These are phyloP conservation scores for Coenobita brevimanus DNA, from an alignment of 1,140 invertebrate genomes.

Conservation along the genomic window DNA sequence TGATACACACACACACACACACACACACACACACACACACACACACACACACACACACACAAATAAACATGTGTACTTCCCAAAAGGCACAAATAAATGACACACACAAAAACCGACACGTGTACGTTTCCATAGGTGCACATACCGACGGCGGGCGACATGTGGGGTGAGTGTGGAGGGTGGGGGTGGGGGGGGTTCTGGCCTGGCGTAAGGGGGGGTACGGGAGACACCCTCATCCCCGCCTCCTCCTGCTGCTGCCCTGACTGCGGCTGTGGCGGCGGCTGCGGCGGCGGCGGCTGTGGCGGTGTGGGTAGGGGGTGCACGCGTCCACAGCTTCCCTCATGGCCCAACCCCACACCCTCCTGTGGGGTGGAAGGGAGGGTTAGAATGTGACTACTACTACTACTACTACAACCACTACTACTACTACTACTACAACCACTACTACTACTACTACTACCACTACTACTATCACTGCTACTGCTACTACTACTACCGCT, in stretches of 20 bases:
- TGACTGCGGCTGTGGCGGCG: slow-evolving; percentile 14
- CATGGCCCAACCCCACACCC: slow-evolving; percentile 68
- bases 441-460: too few species aligned
- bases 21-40: neutral
- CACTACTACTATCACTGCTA: too few species aligned
- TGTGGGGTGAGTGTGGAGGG: slow-evolving; percentile 68
- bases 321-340: slow-evolving; percentile 61
- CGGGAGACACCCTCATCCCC: slow-evolving; percentile 70
- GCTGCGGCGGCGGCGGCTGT: slow-evolving; percentile 21
- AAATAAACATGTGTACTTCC: too few species aligned
- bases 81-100: slow-evolving; percentile 53
- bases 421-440: too few species aligned
- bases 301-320: slow-evolving; percentile 41
- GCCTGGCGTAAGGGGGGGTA: slow-evolving; percentile 66
- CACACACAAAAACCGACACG: slow-evolving; percentile 65
- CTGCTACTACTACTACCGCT: too few species aligned
- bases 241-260: slow-evolving; percentile 64
- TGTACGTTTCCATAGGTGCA: slow-evolving; percentile 36
- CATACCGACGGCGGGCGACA: slow-evolving; percentile 67
- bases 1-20: too few species aligned
- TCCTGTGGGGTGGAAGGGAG: too few species aligned
- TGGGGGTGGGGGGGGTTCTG: slow-evolving; percentile 62
- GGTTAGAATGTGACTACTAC: too few species aligned
- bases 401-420: too few species aligned
- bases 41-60: too few species aligned